Percentiles rank a stretch among this genome's conserved stretches.
Evolutionary conservation across 1,140 invertebrate genomes (phyloP).

Genomic region (Mizuhopecten yessoensis): DNA sequence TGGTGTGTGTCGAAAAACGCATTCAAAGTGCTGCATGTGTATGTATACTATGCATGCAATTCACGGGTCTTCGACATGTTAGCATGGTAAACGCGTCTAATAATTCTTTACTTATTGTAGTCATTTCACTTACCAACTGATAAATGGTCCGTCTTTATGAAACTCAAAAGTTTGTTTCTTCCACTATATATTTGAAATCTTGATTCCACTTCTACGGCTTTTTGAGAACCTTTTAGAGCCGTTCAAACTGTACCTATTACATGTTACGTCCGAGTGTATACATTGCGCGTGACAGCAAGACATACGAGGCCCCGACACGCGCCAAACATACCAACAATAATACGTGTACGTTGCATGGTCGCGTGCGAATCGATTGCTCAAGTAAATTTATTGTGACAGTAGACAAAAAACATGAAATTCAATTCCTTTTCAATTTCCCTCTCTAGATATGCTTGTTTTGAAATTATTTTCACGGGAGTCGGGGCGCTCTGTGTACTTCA

Average conservation of each 20-base stretch:
- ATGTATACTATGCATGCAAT: background rate
- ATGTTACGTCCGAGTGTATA: background rate
- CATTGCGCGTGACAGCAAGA: background rate
- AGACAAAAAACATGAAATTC: slow-evolving; percentile 28
- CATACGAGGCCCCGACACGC: background rate
- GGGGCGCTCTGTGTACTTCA: background rate
- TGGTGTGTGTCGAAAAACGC: background rate
- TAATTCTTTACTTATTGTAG: background rate
- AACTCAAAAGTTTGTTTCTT: background rate
- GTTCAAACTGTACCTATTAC: slow-evolving; percentile 6
- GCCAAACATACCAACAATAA: background rate
- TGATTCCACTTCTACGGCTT: background rate
- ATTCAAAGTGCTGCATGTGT: too few relatives aligned
- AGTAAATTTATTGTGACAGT: background rate
- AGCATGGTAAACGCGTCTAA: background rate
- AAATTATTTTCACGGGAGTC: background rate
- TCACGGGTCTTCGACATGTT: background rate
- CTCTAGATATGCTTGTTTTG: slow-evolving; percentile 6
- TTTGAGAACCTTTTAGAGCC: background rate
- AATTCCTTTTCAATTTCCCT: slow-evolving; percentile 39
- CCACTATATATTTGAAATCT: background rate
- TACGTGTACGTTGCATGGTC: background rate
- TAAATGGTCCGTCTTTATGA: background rate
- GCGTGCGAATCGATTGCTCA: background rate
- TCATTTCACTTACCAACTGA: background rate